Base-by-base conservation (phyloP, 2,888 invertebrate species). In the Eilema sororculum region DNA sequence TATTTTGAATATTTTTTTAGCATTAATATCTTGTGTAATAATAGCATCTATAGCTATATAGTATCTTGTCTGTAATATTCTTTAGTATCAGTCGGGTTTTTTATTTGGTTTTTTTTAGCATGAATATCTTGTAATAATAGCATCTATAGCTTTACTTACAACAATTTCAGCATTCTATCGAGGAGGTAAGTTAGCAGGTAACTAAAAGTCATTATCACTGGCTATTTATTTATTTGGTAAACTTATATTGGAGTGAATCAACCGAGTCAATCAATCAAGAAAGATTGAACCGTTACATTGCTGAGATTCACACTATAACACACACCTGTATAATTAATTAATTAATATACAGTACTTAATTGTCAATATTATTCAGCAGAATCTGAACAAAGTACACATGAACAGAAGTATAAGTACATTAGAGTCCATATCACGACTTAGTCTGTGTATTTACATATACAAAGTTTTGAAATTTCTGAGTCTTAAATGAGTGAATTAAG, bases 161-260 rank as follows among this genome's bases (percentile, higher is more conserved):
- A n/a, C n/a, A 28, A 28, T 28, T 28, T 2, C 28, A 28, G 28
- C 28, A 28, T 28, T 28, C 5, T 28, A 28, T 5, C 28, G 5
- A 4, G 28, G 3, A 28, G 28, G 28, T n/a, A n/a, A n/a, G n/a
- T 46, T 20, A 16, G 52, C 9, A n/a, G 52, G 52, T 52, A 52
- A 58, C 12, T 25, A 58, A 30, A 28, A 60, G 9, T 60, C 28
- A 52, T 64, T 30, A 28, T 64, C 64, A 64, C 64, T 64, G 64
- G 64, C 28, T 28, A 66, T 80, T 71, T 76, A 74, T 79, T 73
- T 69, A 72, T 64, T 75, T 41, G 30, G 24, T 67, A 75, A 79
- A 76, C 30, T 70, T 67, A 69, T 62, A 61, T 69, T 62, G 20
- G 52, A 67, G 67, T 70, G 52, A 71, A 61, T 73, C 24, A 72